Conservation (phyloP, 2,113 vertebrate species). For the Elgaria multicarinata region DNA sequence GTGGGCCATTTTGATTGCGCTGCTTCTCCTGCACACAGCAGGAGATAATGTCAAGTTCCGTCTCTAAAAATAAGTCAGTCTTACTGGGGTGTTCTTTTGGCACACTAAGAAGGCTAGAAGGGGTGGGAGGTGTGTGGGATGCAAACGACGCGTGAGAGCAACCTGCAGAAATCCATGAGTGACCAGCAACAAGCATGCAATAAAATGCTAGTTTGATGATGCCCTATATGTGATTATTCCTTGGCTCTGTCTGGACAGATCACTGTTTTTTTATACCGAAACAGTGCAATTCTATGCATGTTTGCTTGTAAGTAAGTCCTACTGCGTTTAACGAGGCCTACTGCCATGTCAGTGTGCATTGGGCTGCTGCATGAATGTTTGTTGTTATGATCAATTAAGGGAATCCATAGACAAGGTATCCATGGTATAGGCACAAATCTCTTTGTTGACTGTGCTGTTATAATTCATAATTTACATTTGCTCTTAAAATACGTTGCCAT, state of each 20-base stretch:
- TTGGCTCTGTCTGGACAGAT: not conserved
- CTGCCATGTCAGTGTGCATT: not conserved
- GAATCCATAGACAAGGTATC: not conserved
- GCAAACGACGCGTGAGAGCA: no score
- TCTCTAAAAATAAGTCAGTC: no score
- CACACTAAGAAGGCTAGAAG: no score
- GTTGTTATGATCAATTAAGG: not conserved
- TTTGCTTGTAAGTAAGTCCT: not conserved
- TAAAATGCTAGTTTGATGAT: no score
- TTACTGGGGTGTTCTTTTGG: no score
- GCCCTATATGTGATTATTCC: not conserved
- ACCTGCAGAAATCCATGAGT: no score
- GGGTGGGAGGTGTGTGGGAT: no score
- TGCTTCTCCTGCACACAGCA: no score
- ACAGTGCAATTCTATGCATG: not conserved
- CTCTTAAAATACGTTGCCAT: not conserved
- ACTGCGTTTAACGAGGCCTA: not conserved
- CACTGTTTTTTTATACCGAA: not conserved
- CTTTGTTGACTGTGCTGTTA: not conserved
- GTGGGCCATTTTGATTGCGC: no score
- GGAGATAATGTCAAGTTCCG: no score
- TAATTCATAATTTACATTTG: not conserved
- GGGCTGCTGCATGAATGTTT: not conserved
- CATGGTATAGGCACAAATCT: not conserved
- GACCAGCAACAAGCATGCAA: no score